phyloP scores from a whole-genome alignment of 2,888 invertebrate species.

The Eupithecia dodoneata region DNA sequence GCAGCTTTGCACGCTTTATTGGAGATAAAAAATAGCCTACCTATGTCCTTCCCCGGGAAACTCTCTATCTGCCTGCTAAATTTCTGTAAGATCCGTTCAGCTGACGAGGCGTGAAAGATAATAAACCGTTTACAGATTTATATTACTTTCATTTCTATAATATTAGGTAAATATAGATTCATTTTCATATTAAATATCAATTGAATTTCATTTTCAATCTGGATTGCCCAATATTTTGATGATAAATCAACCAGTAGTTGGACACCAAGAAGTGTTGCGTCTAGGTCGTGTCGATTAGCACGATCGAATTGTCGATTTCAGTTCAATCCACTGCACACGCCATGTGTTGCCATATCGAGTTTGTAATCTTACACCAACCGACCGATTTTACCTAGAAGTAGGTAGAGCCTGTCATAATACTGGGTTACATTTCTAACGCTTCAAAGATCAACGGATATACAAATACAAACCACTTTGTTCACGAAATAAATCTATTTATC shows the following conservation, averaged over 20 bases:
- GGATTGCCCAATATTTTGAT: not conserved
- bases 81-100: not conserved
- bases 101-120: not conserved
- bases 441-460: constrained; percentile 6
- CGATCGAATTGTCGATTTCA: constrained; percentile 70
- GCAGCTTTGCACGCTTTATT: not conserved
- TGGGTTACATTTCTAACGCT: constrained; percentile 24
- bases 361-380: constrained; percentile 69
- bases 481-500: not conserved
- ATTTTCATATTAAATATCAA: too few species aligned
- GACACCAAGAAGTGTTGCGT: constrained; percentile 45
- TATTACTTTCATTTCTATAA: not conserved
- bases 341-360: constrained; percentile 67
- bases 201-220: too few species aligned
- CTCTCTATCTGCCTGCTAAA: not conserved
- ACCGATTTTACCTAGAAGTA: constrained; percentile 59
- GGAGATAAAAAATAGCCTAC: not conserved
- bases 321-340: constrained; percentile 69
- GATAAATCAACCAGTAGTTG: constrained; percentile 20
- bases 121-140: not conserved
- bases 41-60: not conserved
- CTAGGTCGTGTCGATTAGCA: constrained; percentile 63
- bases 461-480: not conserved
- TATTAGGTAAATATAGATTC: not conserved
- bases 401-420: constrained; percentile 42